Evolutionary conservation across 2,113 vertebrate species (phyloP), one percentile per base, ranked within the genome.

Genomic region (Orthonyx spaldingii): DNA sequence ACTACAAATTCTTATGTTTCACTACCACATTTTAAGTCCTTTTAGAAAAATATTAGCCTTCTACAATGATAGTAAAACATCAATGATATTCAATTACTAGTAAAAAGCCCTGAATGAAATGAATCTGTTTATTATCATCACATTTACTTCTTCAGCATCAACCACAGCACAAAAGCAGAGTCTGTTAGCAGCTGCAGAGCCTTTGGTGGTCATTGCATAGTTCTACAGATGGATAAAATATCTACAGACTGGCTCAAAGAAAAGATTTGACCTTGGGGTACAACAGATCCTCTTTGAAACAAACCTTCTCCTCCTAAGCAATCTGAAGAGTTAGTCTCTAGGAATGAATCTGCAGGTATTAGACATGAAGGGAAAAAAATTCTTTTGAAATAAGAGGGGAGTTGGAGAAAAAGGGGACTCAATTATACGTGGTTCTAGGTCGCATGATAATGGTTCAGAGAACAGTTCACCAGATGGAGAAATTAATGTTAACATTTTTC

Each of bases 231-330:
- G 35, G 47, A 85, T 74, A 56, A 87, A 95, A 85, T 35, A 81
- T 22, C 52, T 74, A 44, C 53, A 83, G 59, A 23, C 46, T 64
- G 9, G 26, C 68, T 96, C 88, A 96, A 96, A 94, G 92, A 52
- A 90, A 96, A 77, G 12, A 71, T 75, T 81, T 96, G 95, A 95
- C 93, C 95, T 86, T 77, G 44, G 90, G 76, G 64, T 90, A 52
- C 56, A 75, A 44, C 24, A 84, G 75, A 77, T 52, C 47, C 39
- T 74, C 88, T 95, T 90, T 96, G 95, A 93, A 95, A 90, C 39
- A 85, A 94, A 88, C n/a, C 57, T 80, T n/a, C 64, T 66, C 87
- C 88, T 96, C 94, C 96, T 74, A 74, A 83, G 68, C 68, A 94
- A 88, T 91, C 59, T 66, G 39, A 90, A 64, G 35, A 75, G 35